Percentiles rank a stretch among this genome's conserved stretches.
These are phyloP conservation scores for Thyatira batis DNA, from an alignment of 2,888 invertebrate species.

Conservation along the genomic window DNA sequence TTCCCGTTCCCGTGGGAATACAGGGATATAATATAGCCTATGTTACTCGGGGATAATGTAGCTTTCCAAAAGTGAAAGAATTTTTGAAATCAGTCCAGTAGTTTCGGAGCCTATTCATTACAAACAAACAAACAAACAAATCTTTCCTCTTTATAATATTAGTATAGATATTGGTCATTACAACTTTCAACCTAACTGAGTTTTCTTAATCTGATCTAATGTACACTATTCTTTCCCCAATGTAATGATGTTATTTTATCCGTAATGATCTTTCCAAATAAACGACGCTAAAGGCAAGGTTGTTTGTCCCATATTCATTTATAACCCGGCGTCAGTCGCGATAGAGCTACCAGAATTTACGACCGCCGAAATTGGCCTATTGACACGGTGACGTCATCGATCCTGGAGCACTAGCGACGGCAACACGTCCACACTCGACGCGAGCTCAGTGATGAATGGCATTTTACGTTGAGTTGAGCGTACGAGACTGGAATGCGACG, in stretches of 20 bases:
- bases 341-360: slow-evolving; percentile 53
- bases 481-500: slow-evolving; percentile 24
- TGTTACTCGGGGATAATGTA: too few species aligned
- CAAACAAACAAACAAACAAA: too few species aligned
- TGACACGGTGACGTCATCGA: slow-evolving; percentile 50
- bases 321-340: slow-evolving; percentile 30
- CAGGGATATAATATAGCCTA: too few species aligned
- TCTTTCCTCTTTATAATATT: too few species aligned
- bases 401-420: slow-evolving; percentile 32
- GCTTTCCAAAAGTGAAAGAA: too few species aligned
- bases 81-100: too few species aligned
- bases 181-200: too few species aligned
- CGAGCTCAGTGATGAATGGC: slow-evolving; percentile 39
- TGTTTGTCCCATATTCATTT: slow-evolving; percentile 44
- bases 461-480: slow-evolving; percentile 14
- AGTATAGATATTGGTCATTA: too few species aligned
- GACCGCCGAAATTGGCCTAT: slow-evolving; percentile 44
- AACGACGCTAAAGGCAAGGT: slow-evolving; percentile 34
- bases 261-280: slow-evolving; percentile 1
- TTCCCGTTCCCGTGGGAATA: too few species aligned
- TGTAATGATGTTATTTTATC: neutral
- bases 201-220: too few species aligned
- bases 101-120: too few species aligned
- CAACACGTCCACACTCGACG: slow-evolving; percentile 32
- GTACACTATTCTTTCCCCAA: neutral